Conservation (phyloP, 1,140 invertebrate genomes). For the Hyles euphorbiae region DNA sequence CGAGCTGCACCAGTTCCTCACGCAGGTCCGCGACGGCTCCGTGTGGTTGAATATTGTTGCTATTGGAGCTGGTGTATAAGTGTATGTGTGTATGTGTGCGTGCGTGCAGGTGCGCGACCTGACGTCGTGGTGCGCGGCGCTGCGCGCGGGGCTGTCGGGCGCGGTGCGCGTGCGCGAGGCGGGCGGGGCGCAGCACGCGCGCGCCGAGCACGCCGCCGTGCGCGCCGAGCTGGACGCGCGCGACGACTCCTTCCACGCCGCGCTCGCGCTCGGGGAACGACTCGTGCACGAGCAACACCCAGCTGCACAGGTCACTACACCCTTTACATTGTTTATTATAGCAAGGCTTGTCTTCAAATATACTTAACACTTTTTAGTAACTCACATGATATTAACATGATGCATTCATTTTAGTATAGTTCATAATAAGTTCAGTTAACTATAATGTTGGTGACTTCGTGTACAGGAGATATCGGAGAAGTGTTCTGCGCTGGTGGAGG, state of each 20-base stretch:
- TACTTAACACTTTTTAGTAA: too few species aligned
- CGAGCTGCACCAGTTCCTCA: constrained; percentile 91
- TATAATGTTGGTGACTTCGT: not conserved
- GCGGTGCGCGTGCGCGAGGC: constrained; percentile 92
- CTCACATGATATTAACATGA: too few species aligned
- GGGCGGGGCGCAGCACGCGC: constrained; percentile 89
- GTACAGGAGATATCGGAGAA: constrained; percentile 86
- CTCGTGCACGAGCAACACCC: constrained; percentile 91
- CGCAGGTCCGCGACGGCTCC: constrained; percentile 74
- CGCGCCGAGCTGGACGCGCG: constrained; percentile 96
- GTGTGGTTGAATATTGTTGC: not conserved
- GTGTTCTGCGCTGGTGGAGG: constrained; percentile 84
- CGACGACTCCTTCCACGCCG: constrained; percentile 88
- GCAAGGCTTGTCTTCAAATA: too few species aligned
- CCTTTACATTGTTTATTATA: too few species aligned
- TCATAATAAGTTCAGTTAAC: not conserved
- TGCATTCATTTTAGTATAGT: too few species aligned
- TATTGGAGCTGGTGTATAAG: not conserved
- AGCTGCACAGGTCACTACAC: constrained; percentile 17
- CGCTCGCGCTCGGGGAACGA: constrained; percentile 86
- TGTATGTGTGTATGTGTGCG: constrained; percentile 4
- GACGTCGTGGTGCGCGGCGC: constrained; percentile 89
- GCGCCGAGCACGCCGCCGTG: constrained; percentile 92
- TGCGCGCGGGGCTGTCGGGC: constrained; percentile 87
- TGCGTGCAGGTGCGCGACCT: constrained; percentile 86